Evolutionary conservation across 2,888 invertebrate genomes (phyloP).

Genomic region (Drosophila mulleri): DNA sequence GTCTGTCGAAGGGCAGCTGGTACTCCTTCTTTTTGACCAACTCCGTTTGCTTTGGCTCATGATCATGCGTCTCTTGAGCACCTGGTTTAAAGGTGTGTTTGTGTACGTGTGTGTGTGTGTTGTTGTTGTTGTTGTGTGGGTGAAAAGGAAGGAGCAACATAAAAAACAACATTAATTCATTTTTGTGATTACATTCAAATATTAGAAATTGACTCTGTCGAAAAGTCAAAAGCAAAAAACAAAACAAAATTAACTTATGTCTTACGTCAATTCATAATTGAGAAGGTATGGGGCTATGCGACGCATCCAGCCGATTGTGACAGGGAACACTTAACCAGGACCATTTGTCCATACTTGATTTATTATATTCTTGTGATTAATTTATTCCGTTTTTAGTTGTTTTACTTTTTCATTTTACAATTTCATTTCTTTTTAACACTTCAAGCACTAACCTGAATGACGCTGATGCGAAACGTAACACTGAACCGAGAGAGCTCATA

Average conservation of each 20-base stretch:
- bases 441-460: constrained; percentile 41
- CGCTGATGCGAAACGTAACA: constrained; percentile 7
- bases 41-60: constrained; percentile 11
- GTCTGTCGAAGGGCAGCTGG: constrained; percentile 88
- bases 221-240: background rate
- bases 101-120: background rate
- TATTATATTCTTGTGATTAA: background rate
- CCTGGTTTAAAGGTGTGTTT: constrained; percentile 17
- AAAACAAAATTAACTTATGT: background rate
- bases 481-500: constrained; percentile 10
- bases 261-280: constrained; percentile 30
- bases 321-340: constrained; percentile 26
- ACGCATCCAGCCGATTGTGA: constrained; percentile 13
- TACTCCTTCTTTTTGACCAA: constrained; percentile 30
- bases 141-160: constrained; percentile 25
- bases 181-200: constrained; percentile 14
- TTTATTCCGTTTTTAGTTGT: background rate
- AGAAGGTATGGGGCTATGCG: constrained; percentile 10
- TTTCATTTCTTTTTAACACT: constrained; percentile 19
- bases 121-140: background rate
- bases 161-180: constrained; percentile 34
- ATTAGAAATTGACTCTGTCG: background rate
- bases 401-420: background rate
- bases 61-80: background rate
- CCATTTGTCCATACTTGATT: background rate